Conservation (phyloP, 2,797 vertebrate species). For the Rhynchonycteris naso region DNA sequence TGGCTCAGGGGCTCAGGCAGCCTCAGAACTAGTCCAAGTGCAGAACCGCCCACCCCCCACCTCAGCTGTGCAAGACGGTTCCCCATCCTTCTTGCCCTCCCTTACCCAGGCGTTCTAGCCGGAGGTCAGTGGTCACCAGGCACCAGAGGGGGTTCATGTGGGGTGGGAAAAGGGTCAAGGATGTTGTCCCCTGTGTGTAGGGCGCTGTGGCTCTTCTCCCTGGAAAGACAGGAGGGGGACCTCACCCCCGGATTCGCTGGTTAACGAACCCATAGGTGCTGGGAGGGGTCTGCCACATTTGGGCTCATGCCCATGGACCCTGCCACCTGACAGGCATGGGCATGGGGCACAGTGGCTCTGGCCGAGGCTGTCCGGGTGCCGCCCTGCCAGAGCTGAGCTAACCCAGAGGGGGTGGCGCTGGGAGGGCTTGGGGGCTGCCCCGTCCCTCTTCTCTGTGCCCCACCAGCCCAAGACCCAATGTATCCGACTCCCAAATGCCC, state of each 20-base stretch:
- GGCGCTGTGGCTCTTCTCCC: not conserved
- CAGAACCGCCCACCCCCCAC: too few species aligned
- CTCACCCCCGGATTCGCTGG: not conserved
- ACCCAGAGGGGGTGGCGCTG: too few species aligned
- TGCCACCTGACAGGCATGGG: accelerated
- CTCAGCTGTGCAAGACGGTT: not conserved
- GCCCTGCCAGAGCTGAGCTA: not conserved
- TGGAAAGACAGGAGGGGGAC: not conserved
- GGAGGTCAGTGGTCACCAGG: not conserved
- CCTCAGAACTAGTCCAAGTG: not conserved
- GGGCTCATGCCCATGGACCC: not conserved
- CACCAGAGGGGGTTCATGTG: too few species aligned
- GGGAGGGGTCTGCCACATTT: too few species aligned
- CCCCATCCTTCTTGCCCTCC: accelerated
- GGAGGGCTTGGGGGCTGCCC: not conserved
- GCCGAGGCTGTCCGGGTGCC: not conserved
- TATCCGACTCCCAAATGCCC: not conserved
- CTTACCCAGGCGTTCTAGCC: not conserved
- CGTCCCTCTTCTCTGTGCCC: not conserved
- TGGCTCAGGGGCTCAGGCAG: not conserved
- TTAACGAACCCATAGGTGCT: not conserved
- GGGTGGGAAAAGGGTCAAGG: not conserved
- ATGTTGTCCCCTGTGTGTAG: too few species aligned
- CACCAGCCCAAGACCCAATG: not conserved
- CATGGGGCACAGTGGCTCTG: not conserved